Evolutionary conservation across 1,140 invertebrate species (phyloP), one percentile per base, ranked within the genome.

Genomic region (Neuroterus valhalla): DNA sequence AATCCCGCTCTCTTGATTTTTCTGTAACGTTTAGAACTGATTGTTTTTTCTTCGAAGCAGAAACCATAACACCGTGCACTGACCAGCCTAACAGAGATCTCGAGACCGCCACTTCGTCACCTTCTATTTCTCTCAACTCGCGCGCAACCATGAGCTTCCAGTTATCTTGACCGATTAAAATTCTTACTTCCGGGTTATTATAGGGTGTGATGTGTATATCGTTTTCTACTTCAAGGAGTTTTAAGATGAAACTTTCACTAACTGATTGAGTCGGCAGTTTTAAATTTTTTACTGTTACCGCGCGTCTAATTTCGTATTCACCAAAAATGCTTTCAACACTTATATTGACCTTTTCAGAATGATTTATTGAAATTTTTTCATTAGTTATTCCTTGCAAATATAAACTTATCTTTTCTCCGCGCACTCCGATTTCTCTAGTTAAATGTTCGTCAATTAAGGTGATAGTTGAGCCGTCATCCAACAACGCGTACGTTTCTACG

Each of bases 141-240:
- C 38, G 15, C 19, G 15, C 43, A 21, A 70, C 14, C 15, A 19
- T 52, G 15, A 71, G 52, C 6, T 76, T 44, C 75, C 75, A 72
- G 14, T 76, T 31, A 42, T 76, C 68, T 48, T 76, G 70, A 0
- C 75, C 75, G 3, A 55, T 55, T 5, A 26, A 14, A 3, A 55
- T 55, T 3, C 12, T 55, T 4, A 23, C 21, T 2, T 12, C 10
- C 0, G 21, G 11, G 11, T 26, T 12, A 12, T 21, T 55, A 15
- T 26, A 55, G 1, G 52, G 3, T 26, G 8, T 12, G 12, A 55
- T 14, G 15, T 2, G 11, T 15, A 55, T 4, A 4, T 14, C 11
- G 11, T 38, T 38, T 38, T 55, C 10, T 3, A 21, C 1, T 15
- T 55, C 1, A 31, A 15, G 14, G 0, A 26, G 26, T 15, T 55